Base-by-base conservation (phyloP, 2,888 invertebrate species). In the Macrosiphum euphorbiae region DNA sequence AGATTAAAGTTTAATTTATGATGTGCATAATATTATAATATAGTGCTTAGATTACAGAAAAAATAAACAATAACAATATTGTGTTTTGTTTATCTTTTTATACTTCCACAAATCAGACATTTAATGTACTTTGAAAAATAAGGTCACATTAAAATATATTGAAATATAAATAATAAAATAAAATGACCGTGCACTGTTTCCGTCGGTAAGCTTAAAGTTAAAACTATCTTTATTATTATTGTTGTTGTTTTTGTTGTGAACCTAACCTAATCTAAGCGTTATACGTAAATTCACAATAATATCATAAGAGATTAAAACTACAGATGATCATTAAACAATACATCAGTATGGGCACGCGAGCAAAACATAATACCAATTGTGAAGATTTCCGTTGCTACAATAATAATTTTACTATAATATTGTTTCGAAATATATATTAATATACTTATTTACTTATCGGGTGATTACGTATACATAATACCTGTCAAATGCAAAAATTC, bases 21-120 rank as follows among this genome's bases (percentile, higher is more conserved):
- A 13, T 67, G n/a, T n/a, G 16, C 16, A n/a, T 67, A n/a, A 13
- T 67, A 67, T n/a, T n/a, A n/a, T n/a, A n/a, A 4, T 55, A 67
- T 67, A n/a, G 13, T 67, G 67, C n/a, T 67, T 67, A n/a, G 67
- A 67, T 67, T 67, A 67, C n/a, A 5, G n/a, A 67, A 67, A 61
- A 67, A n/a, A 67, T 67, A 87, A 67, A 67, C 67, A 16, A 67
- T 67, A 67, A 67, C 67, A 67, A 67, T 67, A 67, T 67, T n/a
- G n/a, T 67, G n/a, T 67, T 67, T 67, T 67, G 67, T 67, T 67
- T 67, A 67, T 67, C 16, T 67, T 67, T 67, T n/a, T 67, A 67
- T 67, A 67, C 24, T 16, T 67, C 16, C 7, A 67, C 67, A 67
- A n/a, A 67, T 67, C n/a, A n/a, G 67, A 67, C 55, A 67, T 67